These are phyloP conservation scores for Pogonocherus hispidulus DNA, from an alignment of 2,888 invertebrate genomes.

Conservation along the genomic window DNA sequence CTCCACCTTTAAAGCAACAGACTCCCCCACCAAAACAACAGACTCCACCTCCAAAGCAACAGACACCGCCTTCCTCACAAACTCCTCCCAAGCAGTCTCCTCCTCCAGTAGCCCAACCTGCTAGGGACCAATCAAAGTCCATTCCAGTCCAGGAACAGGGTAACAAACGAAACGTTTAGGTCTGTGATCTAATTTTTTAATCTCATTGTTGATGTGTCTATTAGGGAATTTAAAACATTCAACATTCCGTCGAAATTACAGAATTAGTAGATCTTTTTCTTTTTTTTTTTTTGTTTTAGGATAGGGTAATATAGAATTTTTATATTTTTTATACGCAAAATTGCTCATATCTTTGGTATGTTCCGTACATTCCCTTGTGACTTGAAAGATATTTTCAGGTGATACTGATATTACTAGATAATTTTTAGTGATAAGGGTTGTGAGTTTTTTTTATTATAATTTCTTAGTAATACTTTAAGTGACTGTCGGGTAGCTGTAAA, in stretches of 20 bases:
- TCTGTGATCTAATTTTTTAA: constrained; percentile 23
- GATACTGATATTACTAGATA: background rate
- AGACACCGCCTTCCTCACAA: constrained; percentile 45
- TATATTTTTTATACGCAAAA: constrained; percentile 28
- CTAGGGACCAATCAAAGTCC: constrained; percentile 9
- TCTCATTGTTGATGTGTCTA: background rate
- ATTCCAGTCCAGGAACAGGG: background rate
- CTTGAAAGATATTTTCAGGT: background rate
- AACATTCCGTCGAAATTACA: constrained; percentile 11
- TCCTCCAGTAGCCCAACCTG: constrained; percentile 13
- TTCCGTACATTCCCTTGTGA: background rate
- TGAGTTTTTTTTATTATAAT: constrained; percentile 8
- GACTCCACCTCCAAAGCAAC: constrained; percentile 33
- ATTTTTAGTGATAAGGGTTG: background rate
- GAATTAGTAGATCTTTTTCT: background rate
- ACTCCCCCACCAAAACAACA: constrained; percentile 43
- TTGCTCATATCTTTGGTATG: constrained; percentile 5
- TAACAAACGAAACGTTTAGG: constrained; percentile 14
- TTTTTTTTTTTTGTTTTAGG: constrained; percentile 7
- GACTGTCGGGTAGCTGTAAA: constrained; percentile 8
- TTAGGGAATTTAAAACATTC: background rate
- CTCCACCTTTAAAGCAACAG: constrained; percentile 40
- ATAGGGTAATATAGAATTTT: constrained; percentile 5
- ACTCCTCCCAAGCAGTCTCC: too few relatives aligned
- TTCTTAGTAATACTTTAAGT: background rate